Evolutionary conservation across 2,113 vertebrate species (phyloP).

Genomic region (Cairina moschata): DNA sequence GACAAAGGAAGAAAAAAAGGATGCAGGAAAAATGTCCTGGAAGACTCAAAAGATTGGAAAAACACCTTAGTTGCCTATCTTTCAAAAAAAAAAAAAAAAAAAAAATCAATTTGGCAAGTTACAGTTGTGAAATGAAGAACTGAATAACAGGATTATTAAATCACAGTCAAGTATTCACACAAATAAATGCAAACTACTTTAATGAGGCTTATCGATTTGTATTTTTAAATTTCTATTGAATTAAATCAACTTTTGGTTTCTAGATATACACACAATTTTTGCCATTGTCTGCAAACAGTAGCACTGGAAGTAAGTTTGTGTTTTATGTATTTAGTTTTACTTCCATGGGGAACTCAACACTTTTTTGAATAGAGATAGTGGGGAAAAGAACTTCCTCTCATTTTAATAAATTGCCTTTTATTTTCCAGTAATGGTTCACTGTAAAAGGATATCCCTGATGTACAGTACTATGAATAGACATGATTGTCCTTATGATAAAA

Average conservation of each 20-base stretch:
- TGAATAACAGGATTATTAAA: not conserved
- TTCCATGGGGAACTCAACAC: not conserved
- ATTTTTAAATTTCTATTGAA: not conserved
- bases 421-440: not conserved
- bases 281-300: not conserved
- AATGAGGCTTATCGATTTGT: not conserved
- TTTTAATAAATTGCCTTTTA: not conserved
- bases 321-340: not conserved
- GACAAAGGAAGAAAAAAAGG: not conserved
- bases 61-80: not conserved
- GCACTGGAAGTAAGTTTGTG: not conserved
- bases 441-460: not conserved
- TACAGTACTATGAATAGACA: not conserved
- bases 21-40: not conserved
- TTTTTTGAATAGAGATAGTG: not conserved
- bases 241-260: not conserved
- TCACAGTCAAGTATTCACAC: not conserved
- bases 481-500: not conserved
- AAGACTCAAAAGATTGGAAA: not conserved
- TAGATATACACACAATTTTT: not conserved
- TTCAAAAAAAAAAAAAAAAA: not conserved
- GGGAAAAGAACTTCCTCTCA: not conserved
- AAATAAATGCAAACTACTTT: not conserved
- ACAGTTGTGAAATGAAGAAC: not conserved
- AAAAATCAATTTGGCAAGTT: not conserved